These are phyloP conservation scores for Varanus komodoensis DNA, from an alignment of 2,113 vertebrate genomes.

Conservation along the genomic window DNA sequence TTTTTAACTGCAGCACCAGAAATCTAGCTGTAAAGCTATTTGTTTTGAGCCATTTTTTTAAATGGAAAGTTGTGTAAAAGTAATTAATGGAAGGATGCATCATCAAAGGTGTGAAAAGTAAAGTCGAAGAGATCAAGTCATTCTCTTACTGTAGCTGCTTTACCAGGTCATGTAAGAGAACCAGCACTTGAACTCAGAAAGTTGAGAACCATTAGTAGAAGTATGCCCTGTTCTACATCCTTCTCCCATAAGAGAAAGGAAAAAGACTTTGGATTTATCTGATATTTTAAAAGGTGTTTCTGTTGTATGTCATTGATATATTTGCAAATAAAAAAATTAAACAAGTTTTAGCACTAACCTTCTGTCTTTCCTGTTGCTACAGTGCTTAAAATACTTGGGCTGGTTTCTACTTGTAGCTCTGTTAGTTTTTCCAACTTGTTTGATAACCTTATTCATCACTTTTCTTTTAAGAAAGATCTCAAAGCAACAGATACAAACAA, in stretches of 20 bases:
- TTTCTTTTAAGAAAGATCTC: not conserved
- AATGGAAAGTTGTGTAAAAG: constrained; percentile 9
- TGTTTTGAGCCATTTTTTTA: not conserved
- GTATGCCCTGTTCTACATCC: not conserved
- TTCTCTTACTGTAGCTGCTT: not conserved
- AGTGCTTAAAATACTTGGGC: not conserved
- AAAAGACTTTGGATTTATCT: not conserved
- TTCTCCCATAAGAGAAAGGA: not conserved
- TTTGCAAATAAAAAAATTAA: too few species aligned
- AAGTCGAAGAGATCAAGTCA: not conserved
- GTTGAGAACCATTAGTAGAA: not conserved
- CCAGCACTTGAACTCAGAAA: not conserved
- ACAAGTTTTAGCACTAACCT: too few species aligned
- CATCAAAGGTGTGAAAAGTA: not conserved
- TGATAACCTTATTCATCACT: not conserved
- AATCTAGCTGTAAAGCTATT: not conserved
- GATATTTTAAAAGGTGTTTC: not conserved
- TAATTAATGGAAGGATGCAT: not conserved
- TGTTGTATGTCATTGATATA: too few species aligned
- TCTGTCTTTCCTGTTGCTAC: too few species aligned
- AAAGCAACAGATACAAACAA: not conserved
- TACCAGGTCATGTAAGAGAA: not conserved
- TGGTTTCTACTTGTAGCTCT: not conserved
- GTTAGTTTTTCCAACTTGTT: not conserved
- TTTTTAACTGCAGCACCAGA: not conserved